These are phyloP conservation scores for Cantharis rustica DNA, from an alignment of 2,888 invertebrate genomes.

Conservation along the genomic window DNA sequence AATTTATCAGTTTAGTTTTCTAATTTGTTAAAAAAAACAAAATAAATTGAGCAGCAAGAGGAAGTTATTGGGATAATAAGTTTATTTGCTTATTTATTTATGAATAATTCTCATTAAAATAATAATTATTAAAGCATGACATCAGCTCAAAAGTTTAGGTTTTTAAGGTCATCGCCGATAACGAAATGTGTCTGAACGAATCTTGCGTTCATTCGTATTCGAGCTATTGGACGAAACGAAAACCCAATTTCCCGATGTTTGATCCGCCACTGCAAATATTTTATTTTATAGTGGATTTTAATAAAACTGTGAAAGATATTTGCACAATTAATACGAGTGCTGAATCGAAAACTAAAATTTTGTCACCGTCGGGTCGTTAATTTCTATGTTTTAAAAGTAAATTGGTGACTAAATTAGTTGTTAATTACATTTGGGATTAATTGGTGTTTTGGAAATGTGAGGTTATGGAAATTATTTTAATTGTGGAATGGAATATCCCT, in stretches of 20 bases:
- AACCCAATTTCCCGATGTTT: background rate
- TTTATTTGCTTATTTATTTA: background rate
- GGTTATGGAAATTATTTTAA: slow-evolving; percentile 25
- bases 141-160: background rate
- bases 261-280: background rate
- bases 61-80: background rate
- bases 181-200: background rate
- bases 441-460: slow-evolving; percentile 11
- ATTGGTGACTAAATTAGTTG: background rate
- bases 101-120: background rate
- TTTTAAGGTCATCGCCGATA: background rate
- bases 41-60: background rate
- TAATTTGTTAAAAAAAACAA: no score
- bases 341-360: background rate
- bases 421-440: background rate
- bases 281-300: background rate
- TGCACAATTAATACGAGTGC: background rate
- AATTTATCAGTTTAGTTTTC: no score
- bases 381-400: background rate
- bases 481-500: slow-evolving; percentile 54
- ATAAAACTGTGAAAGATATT: background rate
- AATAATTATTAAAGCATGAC: background rate
- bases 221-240: background rate
- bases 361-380: background rate
- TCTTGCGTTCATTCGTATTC: background rate